Evolutionary conservation across 1,140 invertebrate genomes (phyloP).

Genomic region (Drosophila sucinea): DNA sequence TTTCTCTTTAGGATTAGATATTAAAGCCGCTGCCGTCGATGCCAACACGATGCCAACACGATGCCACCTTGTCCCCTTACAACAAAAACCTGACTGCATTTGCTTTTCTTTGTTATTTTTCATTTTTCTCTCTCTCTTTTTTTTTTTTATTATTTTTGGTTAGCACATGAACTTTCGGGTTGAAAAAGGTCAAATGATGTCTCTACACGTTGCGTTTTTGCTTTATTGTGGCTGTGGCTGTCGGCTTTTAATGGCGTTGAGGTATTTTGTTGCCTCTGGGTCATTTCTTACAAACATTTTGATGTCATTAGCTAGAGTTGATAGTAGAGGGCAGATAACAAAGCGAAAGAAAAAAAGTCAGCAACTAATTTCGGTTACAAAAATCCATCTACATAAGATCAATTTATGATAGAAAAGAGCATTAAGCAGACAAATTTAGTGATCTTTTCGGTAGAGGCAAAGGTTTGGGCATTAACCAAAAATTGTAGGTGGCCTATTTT

Average conservation of each 20-base stretch:
- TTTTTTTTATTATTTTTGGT: slow-evolving; percentile 24
- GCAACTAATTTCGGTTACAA: slow-evolving; percentile 9
- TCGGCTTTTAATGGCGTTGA: slow-evolving; percentile 30
- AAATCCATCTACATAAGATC: slow-evolving; percentile 13
- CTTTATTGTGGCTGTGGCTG: slow-evolving; percentile 42
- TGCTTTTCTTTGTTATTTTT: slow-evolving; percentile 5
- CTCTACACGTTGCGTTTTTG: slow-evolving; percentile 47
- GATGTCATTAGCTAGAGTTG: slow-evolving; percentile 42
- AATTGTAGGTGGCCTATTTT: background rate
- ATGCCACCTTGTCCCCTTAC: slow-evolving; percentile 6
- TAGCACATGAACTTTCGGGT: slow-evolving; percentile 55
- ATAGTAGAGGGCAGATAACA: slow-evolving; percentile 40
- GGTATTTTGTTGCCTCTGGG: slow-evolving; percentile 22
- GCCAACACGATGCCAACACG: background rate
- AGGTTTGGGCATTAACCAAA: background rate
- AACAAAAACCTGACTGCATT: background rate
- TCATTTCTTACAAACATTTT: slow-evolving; percentile 36
- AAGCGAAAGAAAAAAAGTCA: slow-evolving; percentile 2
- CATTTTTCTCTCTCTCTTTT: slow-evolving; percentile 22
- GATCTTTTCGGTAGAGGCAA: background rate
- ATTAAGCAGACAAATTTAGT: background rate
- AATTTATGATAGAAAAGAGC: slow-evolving; percentile 4
- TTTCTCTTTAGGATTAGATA: slow-evolving; percentile 43
- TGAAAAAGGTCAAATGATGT: slow-evolving; percentile 58
- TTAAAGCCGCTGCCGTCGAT: background rate